Evolutionary conservation across 2,113 vertebrate species (phyloP).

Genomic region (Sigmodon hispidus): DNA sequence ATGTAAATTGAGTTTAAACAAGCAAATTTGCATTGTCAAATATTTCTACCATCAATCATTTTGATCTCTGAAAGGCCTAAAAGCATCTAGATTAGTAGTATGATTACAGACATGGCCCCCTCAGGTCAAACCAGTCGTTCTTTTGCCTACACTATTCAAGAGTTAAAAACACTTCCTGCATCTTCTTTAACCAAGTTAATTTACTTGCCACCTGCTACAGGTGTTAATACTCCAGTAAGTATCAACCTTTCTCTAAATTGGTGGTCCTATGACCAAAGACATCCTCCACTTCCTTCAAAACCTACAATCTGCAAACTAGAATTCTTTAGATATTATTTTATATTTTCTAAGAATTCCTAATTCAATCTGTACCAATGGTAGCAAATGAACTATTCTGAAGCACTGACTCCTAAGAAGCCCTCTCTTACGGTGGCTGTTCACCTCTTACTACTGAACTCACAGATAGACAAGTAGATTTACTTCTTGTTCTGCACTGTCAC

Average conservation of each 20-base stretch:
- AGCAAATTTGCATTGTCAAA: constrained; percentile 28
- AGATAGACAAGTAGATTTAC: not conserved
- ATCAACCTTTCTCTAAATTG: not conserved
- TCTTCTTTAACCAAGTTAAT: not conserved
- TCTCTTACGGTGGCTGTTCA: not conserved
- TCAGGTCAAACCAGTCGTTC: not conserved
- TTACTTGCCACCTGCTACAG: not conserved
- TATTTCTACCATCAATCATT: not conserved
- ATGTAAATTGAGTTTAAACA: constrained; percentile 33
- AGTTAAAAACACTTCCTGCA: not conserved
- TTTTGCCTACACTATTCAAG: not conserved
- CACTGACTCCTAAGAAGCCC: not conserved
- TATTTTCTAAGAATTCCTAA: constrained; percentile 1
- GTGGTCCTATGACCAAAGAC: not conserved
- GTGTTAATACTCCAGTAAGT: not conserved
- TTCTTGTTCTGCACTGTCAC: not conserved
- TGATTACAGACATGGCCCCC: not conserved
- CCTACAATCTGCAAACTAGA: not conserved
- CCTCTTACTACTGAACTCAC: not conserved
- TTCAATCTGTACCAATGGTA: not conserved
- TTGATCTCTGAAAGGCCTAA: not conserved
- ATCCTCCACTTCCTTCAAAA: not conserved
- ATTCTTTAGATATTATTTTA: not conserved
- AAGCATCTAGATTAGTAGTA: not conserved
- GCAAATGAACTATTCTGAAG: not conserved